Conservation (phyloP, 2,888 invertebrate species). For the Keiferia lycopersicella region DNA sequence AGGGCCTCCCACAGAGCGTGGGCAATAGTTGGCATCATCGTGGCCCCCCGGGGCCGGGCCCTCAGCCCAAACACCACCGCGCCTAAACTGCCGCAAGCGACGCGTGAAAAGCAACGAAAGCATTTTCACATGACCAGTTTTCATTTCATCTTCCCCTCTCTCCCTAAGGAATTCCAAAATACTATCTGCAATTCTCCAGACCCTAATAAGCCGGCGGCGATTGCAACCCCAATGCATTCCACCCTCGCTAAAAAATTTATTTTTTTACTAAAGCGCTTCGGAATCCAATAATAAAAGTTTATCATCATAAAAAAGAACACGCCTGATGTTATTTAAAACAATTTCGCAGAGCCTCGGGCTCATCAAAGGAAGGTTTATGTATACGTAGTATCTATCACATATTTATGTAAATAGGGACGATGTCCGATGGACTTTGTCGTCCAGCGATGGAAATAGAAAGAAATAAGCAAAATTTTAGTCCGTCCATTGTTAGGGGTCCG, state of each 20-base stretch:
- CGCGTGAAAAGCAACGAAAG: constrained; percentile 78
- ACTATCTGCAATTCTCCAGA: constrained; percentile 60
- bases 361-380: constrained; percentile 13
- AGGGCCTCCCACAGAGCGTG: constrained; percentile 60
- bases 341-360: constrained; percentile 23
- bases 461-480: not conserved
- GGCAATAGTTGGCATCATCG: constrained; percentile 49
- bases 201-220: constrained; percentile 67
- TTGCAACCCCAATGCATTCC: constrained; percentile 52
- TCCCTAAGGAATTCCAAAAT: constrained; percentile 74
- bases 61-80: constrained; percentile 64
- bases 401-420: constrained; percentile 6
- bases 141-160: constrained; percentile 69
- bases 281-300: constrained; percentile 42
- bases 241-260: constrained; percentile 41
- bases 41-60: constrained; percentile 45
- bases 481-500: not conserved
- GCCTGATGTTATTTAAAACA: constrained; percentile 24
- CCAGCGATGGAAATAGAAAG: not conserved
- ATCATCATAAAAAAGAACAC: constrained; percentile 21
- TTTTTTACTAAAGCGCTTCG: constrained; percentile 49
- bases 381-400: constrained; percentile 5
- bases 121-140: constrained; percentile 78
- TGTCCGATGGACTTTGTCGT: not conserved
- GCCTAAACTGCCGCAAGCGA: constrained; percentile 62